Evolutionary conservation across 2,113 vertebrate species (phyloP), one percentile per base, ranked within the genome.

Genomic region (Taxidea taxus): DNA sequence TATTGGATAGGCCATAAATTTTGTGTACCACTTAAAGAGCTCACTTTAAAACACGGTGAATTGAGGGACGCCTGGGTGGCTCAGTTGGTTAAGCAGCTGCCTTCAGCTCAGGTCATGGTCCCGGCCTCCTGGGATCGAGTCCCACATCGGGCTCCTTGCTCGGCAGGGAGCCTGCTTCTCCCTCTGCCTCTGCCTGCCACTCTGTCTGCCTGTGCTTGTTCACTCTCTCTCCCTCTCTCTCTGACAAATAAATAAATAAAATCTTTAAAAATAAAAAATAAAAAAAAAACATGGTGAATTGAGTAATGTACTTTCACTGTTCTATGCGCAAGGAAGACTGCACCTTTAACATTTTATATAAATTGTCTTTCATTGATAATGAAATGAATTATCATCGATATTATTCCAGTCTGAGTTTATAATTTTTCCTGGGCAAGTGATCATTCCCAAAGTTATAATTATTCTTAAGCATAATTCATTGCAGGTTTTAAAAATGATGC

Each of bases 401-500:
- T 21, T 78, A 70, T 39, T 92, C 85, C 72, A 84, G 34, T 72
- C 25, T 77, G 3, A 97, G 72, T 86, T 92, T 90, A n/a, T 90
- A 37, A 37, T 86, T 90, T 96, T 87, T 25, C 8, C 12, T 60
- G 54, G 51, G n/a, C 27, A 91, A 87, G 15, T 70, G n/a, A 31
- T 91, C 90, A 74, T 95, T 87, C 68, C 39, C 42, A 34, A 60
- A 82, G 29, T 87, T 93, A 80, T 27, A 70, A 49, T 81, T 93
- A 47, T 91, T 51, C 62, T 82, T 39, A 54, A 72, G 23, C 10
- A 49, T 64, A 91, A 80, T 49, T 95, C 94, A 49, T 84, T 23
- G 70, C 6, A 91, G 94, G 21, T 80, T 97, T 82, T 82, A 44
- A 96, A 86, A 87, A 68, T 93, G 47, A 20, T 91, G 77, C 49